Conservation (phyloP, 2,113 vertebrate species). For the Merops nubicus region DNA sequence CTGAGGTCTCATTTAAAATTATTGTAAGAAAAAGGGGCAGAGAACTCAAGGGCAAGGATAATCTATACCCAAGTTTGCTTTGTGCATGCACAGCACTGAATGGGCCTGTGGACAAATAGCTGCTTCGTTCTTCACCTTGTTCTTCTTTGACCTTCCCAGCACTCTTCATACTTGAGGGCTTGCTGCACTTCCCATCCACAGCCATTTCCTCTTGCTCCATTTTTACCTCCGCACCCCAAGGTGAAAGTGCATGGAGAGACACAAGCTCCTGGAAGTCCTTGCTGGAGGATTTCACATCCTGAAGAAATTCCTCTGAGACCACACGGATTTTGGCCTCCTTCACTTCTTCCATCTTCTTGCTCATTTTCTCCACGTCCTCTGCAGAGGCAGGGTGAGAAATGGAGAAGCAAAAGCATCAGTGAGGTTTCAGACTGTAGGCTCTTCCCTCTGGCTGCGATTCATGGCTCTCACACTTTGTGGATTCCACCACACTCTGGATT, state of each 20-base stretch:
- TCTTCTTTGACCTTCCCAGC: conserved; percentile 87
- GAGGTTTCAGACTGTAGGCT: neutral
- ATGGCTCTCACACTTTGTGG: neutral
- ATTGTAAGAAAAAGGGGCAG: neutral
- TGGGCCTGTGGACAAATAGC: neutral
- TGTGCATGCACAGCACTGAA: neutral
- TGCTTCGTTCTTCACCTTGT: conserved; percentile 76
- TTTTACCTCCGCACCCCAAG: conserved; percentile 93
- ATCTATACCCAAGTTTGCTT: neutral
- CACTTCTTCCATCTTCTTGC: conserved; percentile 95
- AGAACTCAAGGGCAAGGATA: neutral
- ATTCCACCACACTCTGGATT: neutral
- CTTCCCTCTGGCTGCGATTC: neutral
- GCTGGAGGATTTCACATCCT: conserved; percentile 81
- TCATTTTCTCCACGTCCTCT: conserved; percentile 98
- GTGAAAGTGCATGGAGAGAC: conserved; percentile 84
- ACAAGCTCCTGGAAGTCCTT: conserved; percentile 88
- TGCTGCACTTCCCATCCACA: conserved; percentile 79
- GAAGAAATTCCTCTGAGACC: conserved; percentile 89
- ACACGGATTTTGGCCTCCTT: conserved; percentile 88
- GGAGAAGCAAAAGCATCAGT: neutral
- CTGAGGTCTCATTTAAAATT: neutral
- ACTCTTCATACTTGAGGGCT: conserved; percentile 81
- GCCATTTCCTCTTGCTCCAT: conserved; percentile 71
- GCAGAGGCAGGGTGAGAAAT: neutral